phyloP scores from a whole-genome alignment of 2,113 vertebrate species.

The Rhizomys pruinosus region DNA sequence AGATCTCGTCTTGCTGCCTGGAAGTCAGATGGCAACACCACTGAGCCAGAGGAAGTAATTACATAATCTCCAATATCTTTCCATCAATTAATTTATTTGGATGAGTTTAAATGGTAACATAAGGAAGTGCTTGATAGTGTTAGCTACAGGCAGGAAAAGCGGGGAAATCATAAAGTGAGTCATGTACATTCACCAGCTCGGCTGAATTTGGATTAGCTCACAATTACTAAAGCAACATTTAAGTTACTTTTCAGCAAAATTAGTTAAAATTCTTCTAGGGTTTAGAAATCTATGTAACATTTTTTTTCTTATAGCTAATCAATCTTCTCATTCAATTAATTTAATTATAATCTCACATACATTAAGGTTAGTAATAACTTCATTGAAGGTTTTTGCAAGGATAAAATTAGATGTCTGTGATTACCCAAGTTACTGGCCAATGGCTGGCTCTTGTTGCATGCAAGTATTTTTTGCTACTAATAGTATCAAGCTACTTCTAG shows the following conservation, averaged over 20 bases:
- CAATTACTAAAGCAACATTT: conserved; percentile 52
- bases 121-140: conserved; percentile 79
- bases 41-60: conserved; percentile 80
- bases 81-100: conserved; percentile 83
- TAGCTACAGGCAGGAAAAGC: conserved; percentile 71
- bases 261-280: conserved; percentile 17
- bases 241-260: conserved; percentile 62
- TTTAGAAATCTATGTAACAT: conserved; percentile 12
- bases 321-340: conserved; percentile 43
- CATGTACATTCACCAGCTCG: conserved; percentile 50
- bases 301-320: conserved; percentile 53
- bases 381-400: conserved; percentile 16
- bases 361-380: conserved; percentile 21
- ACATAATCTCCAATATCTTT: conserved; percentile 81
- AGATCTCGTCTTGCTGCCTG: conserved; percentile 77
- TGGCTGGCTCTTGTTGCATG: background rate
- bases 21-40: conserved; percentile 79
- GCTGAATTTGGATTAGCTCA: conserved; percentile 43
- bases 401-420: conserved; percentile 50
- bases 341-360: conserved; percentile 48
- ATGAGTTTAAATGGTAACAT: conserved; percentile 81
- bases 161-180: conserved; percentile 52
- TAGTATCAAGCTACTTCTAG: conserved; percentile 41
- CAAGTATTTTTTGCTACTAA: conserved; percentile 49
- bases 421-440: conserved; percentile 40